Evolutionary conservation across 2,888 invertebrate genomes (phyloP).

Genomic region (Nymphalis polychloros): DNA sequence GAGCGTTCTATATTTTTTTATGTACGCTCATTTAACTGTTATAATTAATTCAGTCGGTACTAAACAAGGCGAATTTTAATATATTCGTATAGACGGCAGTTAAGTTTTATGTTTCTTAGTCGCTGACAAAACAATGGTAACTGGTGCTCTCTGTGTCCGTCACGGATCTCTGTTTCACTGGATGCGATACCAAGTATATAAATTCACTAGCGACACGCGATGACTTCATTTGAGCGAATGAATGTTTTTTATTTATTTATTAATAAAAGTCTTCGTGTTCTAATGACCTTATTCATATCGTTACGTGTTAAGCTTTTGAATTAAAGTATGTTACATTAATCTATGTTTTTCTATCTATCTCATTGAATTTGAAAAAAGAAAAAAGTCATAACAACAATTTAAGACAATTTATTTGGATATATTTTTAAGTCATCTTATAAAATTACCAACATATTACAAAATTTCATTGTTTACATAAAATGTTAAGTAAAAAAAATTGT

Average conservation of each 20-base stretch:
- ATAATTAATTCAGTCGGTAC: slow-evolving; percentile 71
- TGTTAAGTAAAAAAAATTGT: too few species aligned
- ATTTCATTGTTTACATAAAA: too few species aligned
- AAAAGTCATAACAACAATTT: too few species aligned
- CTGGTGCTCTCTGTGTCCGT: slow-evolving; percentile 36
- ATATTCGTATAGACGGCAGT: slow-evolving; percentile 59
- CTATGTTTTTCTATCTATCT: too few species aligned
- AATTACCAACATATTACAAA: too few species aligned
- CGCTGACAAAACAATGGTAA: slow-evolving; percentile 52
- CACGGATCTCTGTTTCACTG: slow-evolving; percentile 38
- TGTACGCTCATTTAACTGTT: slow-evolving; percentile 70
- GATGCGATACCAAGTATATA: slow-evolving; percentile 32
- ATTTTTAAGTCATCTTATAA: too few species aligned
- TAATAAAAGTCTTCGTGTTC: too few species aligned
- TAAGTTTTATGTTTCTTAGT: slow-evolving; percentile 55
- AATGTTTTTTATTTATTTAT: neutral
- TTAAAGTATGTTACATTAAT: too few species aligned
- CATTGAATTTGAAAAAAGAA: too few species aligned
- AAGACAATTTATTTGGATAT: too few species aligned
- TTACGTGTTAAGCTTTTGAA: too few species aligned
- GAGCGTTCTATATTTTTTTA: slow-evolving; percentile 68
- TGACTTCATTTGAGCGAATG: neutral
- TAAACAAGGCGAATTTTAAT: slow-evolving; percentile 67
- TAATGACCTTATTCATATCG: too few species aligned
- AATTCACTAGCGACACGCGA: neutral